Evolutionary conservation across 2,888 invertebrate species (phyloP).

Genomic region (Drosophila colorata): DNA sequence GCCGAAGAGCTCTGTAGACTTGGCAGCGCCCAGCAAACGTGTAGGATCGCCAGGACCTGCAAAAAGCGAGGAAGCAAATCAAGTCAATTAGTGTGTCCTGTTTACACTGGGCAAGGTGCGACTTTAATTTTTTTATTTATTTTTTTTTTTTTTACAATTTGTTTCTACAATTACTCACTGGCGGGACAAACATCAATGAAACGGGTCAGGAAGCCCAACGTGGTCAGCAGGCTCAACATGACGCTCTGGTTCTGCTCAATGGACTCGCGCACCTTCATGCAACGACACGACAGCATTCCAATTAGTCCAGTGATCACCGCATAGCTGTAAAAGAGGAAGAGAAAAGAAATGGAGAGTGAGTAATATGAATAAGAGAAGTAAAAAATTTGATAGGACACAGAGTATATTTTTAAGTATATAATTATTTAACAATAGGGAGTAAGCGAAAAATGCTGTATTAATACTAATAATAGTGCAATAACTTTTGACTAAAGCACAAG

Average conservation of each 20-base stretch:
- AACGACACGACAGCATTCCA: constrained; percentile 90
- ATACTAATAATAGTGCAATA: too few species aligned
- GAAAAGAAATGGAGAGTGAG: not conserved
- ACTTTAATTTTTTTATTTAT: constrained; percentile 14
- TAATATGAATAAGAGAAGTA: not conserved
- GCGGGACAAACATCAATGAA: constrained; percentile 85
- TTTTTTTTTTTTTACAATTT: not conserved
- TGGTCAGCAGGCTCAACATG: constrained; percentile 84
- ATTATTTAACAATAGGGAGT: too few species aligned
- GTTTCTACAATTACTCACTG: constrained; percentile 73
- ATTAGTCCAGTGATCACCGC: constrained; percentile 92
- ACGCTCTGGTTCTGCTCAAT: constrained; percentile 85
- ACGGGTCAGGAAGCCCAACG: constrained; percentile 84
- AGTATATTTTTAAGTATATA: too few species aligned
- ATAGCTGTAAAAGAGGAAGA: constrained; percentile 87
- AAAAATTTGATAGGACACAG: not conserved
- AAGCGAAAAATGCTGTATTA: too few species aligned
- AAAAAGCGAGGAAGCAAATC: constrained; percentile 31
- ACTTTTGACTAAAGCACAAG: too few species aligned
- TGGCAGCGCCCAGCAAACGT: constrained; percentile 84
- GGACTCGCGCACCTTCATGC: constrained; percentile 89
- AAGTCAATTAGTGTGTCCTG: constrained; percentile 33
- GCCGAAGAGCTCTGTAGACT: constrained; percentile 85
- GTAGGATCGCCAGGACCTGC: constrained; percentile 84
- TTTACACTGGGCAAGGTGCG: constrained; percentile 49